Base-by-base conservation (phyloP, 2,888 invertebrate species). In the Boloria euphrosyne region DNA sequence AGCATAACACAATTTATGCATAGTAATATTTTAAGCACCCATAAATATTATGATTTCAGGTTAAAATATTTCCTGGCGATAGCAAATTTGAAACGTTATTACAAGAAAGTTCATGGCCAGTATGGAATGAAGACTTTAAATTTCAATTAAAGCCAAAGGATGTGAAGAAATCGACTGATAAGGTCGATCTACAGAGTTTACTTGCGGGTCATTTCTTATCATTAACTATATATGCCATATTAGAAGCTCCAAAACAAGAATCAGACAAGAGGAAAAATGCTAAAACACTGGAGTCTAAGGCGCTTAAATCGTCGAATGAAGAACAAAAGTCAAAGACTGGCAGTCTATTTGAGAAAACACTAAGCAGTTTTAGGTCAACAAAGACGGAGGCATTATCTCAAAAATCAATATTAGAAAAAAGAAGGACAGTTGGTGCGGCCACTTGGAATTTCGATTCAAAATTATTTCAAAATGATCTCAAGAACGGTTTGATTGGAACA, bases 71-170 rank as follows among this genome's bases (percentile, higher is more conserved):
- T 80, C 96, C 96, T 0, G 95, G 95, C 13, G 95, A 95, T 75
- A 95, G 94, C 72, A 96, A 96, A 83, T 95, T 93, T 79, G 96
- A 96, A 84, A 96, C 96, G 22, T 93, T 94, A 63, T 87, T 95
- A 74, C 95, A 95, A 80, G 95, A 95, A 74, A 95, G 95, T 78
- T 95, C 96, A 0, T 96, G 96, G 96, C 96, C 96, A 0, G 94
- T 94, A 64, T 96, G 95, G 93, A 96, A 96, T 80, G 95, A 96
- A 85, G 95, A 95, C 72, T 96, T 96, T 78, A 94, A 93, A 75
- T 96, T 96, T 81, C 93, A 93, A 53, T 76, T 96, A 68, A 92
- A 92, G 75, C 93, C 87, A 68, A 93, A 93, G 80, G 93, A 94
- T 73, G 83, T 84, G 63, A 85, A 90, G 72, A 89, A 86, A 69